A percentile compares a stretch with the other conserved stretches of the same genome.
Conservation (phyloP, 2,113 vertebrate species). For the Grammomys dolichurus region DNA sequence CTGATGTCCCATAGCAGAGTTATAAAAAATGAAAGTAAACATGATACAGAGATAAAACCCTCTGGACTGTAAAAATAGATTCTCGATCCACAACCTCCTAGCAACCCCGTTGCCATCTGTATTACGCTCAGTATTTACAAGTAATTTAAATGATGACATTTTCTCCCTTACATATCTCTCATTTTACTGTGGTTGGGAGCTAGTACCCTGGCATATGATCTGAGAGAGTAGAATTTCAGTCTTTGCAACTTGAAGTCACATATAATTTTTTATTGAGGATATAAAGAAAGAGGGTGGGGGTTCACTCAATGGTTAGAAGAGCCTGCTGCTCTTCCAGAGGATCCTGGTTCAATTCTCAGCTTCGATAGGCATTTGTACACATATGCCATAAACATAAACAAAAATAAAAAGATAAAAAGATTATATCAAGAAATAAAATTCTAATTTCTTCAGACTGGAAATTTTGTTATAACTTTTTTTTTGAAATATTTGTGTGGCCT, state of each 20-base stretch:
- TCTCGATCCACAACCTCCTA: constrained; percentile 29
- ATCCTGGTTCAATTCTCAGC: not conserved
- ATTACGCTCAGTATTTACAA: constrained; percentile 48
- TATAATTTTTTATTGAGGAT: constrained; percentile 28
- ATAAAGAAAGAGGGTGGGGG: not conserved
- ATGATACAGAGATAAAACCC: constrained; percentile 20
- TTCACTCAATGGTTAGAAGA: not conserved
- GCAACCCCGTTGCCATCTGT: not conserved
- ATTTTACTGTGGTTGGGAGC: not conserved
- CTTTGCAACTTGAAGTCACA: constrained; percentile 35
- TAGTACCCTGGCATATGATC: constrained; percentile 12
- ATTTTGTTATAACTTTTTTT: constrained; percentile 54
- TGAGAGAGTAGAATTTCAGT: not conserved
- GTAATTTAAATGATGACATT: constrained; percentile 43
- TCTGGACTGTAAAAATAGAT: constrained; percentile 26
- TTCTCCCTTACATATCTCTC: constrained; percentile 32
- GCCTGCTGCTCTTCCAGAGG: not conserved
- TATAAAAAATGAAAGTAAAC: not conserved
- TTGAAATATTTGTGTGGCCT: not conserved
- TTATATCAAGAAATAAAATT: constrained; percentile 5
- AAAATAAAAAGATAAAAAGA: not conserved
- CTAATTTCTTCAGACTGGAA: not conserved
- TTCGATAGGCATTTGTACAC: not conserved
- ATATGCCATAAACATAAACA: not conserved
- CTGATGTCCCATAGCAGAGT: not conserved